These are phyloP conservation scores for Agriotes lineatus DNA, from an alignment of 2,888 invertebrate species.

Conservation along the genomic window DNA sequence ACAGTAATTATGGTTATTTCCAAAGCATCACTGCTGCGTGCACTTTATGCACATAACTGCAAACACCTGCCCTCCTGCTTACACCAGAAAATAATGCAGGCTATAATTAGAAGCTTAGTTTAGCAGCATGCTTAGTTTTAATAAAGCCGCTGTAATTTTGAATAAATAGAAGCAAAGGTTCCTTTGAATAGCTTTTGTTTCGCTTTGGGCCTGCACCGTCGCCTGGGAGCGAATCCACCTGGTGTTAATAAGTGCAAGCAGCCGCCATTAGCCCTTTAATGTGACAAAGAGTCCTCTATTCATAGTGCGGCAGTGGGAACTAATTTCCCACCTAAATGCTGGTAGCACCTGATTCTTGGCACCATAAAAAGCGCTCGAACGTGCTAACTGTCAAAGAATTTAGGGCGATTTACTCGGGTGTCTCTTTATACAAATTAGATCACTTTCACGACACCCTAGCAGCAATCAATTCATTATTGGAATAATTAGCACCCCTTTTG, in stretches of 20 bases:
- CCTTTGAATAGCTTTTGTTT: slow-evolving; percentile 24
- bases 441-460: no score
- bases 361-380: neutral
- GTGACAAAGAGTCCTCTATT: slow-evolving; percentile 33
- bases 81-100: neutral
- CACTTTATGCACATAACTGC: no score
- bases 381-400: neutral
- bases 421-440: neutral
- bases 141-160: slow-evolving; percentile 16
- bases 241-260: slow-evolving; percentile 38
- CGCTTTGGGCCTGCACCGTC: slow-evolving; percentile 12
- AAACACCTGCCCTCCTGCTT: neutral
- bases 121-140: slow-evolving; percentile 18
- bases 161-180: slow-evolving; percentile 15
- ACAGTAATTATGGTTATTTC: neutral
- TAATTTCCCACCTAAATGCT: slow-evolving; percentile 34
- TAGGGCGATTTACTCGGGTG: neutral
- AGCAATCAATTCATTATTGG: slow-evolving; percentile 9
- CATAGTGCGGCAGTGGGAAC: slow-evolving; percentile 27
- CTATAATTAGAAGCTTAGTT: neutral
- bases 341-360: slow-evolving; percentile 1
- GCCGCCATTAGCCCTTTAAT: slow-evolving; percentile 32
- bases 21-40: neutral
- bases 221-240: slow-evolving; percentile 32
- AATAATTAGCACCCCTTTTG: neutral